Percentiles rank a stretch among this genome's conserved stretches.
Conservation (phyloP, 2,888 invertebrate species). For the Drosophila acutilabella region DNA sequence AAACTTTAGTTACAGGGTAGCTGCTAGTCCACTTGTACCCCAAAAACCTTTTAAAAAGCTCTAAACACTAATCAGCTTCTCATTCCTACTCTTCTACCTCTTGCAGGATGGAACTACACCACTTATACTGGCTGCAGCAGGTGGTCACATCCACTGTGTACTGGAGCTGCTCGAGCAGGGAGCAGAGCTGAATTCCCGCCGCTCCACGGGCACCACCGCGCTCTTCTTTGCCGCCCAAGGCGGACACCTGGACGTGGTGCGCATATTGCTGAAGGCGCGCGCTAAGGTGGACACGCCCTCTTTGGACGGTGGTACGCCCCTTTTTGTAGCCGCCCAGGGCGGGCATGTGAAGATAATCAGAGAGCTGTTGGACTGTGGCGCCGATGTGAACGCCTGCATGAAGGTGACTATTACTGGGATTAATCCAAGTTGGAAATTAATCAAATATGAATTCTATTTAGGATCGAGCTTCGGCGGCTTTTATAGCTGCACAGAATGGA, state of each 20-base stretch:
- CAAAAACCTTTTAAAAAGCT: too few species aligned
- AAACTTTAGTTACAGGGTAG: too few species aligned
- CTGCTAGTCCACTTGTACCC: too few species aligned
- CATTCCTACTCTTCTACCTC: not conserved
- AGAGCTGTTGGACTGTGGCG: conserved; percentile 92
- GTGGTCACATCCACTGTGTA: conserved; percentile 95
- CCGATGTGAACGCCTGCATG: conserved; percentile 92
- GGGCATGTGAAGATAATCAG: conserved; percentile 95
- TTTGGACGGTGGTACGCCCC: conserved; percentile 96
- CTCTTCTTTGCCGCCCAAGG: conserved; percentile 97
- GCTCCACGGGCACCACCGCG: conserved; percentile 96
- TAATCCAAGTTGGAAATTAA: not conserved
- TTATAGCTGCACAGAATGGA: conserved; percentile 97
- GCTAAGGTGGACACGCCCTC: conserved; percentile 92
- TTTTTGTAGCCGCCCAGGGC: conserved; percentile 96
- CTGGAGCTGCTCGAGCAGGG: conserved; percentile 94
- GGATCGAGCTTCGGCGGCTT: conserved; percentile 96
- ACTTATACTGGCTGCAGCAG: conserved; percentile 95
- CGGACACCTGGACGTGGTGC: conserved; percentile 93
- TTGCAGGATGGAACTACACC: conserved; percentile 96
- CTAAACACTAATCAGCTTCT: too few species aligned
- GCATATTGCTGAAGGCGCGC: conserved; percentile 91
- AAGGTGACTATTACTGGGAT: conserved; percentile 87
- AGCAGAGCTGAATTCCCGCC: conserved; percentile 93
- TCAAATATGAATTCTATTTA: conserved; percentile 82